Evolutionary conservation across 2,888 invertebrate genomes (phyloP).

Genomic region (Drosophila sordidula): DNA sequence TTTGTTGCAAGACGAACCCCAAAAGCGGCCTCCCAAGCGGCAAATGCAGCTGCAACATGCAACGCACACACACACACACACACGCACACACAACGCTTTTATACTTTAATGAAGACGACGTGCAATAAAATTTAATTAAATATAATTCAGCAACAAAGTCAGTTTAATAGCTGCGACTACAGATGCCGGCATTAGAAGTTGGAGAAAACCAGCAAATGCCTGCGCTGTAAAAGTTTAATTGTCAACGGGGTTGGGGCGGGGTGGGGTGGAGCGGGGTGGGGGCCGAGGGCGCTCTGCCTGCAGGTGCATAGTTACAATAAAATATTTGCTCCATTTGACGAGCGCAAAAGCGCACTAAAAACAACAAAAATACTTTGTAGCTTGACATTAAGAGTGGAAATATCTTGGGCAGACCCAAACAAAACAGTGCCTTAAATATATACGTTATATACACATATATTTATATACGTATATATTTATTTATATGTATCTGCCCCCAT

Average conservation of each 20-base stretch:
- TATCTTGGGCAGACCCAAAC: constrained; percentile 7
- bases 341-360: constrained; percentile 62
- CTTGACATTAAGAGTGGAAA: constrained; percentile 6
- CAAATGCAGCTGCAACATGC: constrained; percentile 60
- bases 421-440: constrained; percentile 15
- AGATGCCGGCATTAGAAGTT: constrained; percentile 61
- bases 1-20: constrained; percentile 55
- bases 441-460: background rate
- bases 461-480: constrained; percentile 2
- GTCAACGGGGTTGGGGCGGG: constrained; percentile 35
- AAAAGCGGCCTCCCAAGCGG: constrained; percentile 35
- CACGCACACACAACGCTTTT: constrained; percentile 51
- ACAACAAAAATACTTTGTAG: constrained; percentile 34
- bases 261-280: too few species aligned
- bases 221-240: constrained; percentile 74
- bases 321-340: constrained; percentile 58
- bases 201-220: constrained; percentile 20
- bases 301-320: constrained; percentile 60
- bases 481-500: constrained; percentile 21
- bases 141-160: constrained; percentile 81
- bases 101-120: constrained; percentile 81
- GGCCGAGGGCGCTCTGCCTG: constrained; percentile 25
- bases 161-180: constrained; percentile 71
- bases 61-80: constrained; percentile 25
- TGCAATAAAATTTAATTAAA: constrained; percentile 81